Conservation (phyloP, 2,797 vertebrate species). For the Acanthurus tractus region DNA sequence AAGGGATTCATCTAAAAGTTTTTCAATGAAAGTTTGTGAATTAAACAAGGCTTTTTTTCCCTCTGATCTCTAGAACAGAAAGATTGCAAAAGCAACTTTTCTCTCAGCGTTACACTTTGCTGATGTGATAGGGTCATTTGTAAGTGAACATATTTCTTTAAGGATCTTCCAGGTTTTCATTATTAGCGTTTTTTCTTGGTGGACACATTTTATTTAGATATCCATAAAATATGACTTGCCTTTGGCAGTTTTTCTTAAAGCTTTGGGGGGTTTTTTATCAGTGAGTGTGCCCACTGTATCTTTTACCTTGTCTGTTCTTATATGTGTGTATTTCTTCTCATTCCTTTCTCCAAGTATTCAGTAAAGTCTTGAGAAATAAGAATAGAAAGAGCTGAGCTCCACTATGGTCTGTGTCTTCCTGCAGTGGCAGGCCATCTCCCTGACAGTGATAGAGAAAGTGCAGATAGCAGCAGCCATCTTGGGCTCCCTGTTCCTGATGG, state of each 20-base stretch:
- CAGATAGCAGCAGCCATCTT: constrained; percentile 98
- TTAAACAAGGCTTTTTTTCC: constrained; percentile 29
- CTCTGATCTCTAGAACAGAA: constrained; percentile 52
- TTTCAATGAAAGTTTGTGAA: constrained; percentile 28
- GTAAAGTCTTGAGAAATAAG: background rate
- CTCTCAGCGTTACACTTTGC: constrained; percentile 23
- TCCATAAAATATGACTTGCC: background rate
- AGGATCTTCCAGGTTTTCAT: background rate
- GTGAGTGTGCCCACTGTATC: background rate
- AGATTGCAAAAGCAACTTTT: constrained; percentile 34
- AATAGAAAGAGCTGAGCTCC: constrained; percentile 6
- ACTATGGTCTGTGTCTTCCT: constrained; percentile 36
- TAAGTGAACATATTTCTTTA: background rate
- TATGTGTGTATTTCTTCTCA: background rate
- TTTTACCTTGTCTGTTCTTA: background rate
- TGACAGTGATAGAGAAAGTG: constrained; percentile 99
- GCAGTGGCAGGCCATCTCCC: constrained; percentile 99
- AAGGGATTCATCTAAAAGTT: constrained; percentile 16
- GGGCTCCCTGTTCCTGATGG: constrained; percentile 98
- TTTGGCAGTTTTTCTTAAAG: background rate
- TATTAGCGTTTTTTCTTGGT: background rate
- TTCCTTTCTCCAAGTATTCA: background rate
- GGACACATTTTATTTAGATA: background rate
- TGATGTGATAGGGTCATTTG: constrained; percentile 2
- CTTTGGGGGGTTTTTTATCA: background rate